Evolutionary conservation across 1,140 invertebrate genomes (phyloP).

Genomic region (Philotrypesis tridentata): DNA sequence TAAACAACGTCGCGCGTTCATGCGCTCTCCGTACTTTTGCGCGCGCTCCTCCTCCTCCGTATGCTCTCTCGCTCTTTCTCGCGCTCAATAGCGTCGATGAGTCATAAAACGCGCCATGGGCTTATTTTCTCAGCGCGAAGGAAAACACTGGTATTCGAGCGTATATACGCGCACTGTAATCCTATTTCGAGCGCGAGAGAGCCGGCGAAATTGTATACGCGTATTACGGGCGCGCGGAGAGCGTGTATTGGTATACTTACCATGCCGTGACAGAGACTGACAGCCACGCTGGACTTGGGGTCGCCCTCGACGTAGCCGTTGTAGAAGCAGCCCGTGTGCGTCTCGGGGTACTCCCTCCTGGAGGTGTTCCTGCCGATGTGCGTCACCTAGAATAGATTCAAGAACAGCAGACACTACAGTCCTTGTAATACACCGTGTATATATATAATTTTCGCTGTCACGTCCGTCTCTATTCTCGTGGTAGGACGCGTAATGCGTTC

Average conservation of each 20-base stretch:
- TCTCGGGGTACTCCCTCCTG: slow-evolving; percentile 69
- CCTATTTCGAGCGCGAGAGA: too few relatives aligned
- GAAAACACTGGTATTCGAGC: slow-evolving; percentile 31
- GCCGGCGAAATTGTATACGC: too few relatives aligned
- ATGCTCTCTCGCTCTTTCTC: background rate
- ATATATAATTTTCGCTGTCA: too few relatives aligned
- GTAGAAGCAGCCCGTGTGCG: slow-evolving; percentile 80
- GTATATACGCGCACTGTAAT: too few relatives aligned
- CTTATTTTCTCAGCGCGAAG: slow-evolving; percentile 28
- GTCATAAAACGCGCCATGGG: background rate
- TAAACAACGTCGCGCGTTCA: background rate
- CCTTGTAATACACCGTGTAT: too few relatives aligned
- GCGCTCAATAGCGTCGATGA: background rate
- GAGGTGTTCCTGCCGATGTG: slow-evolving; percentile 75
- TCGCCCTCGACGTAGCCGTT: slow-evolving; percentile 81
- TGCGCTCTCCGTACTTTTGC: background rate
- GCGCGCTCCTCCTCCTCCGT: background rate
- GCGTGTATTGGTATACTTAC: too few relatives aligned
- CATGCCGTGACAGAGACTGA: slow-evolving; percentile 86
- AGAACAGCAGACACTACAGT: too few relatives aligned
- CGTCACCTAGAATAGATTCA: slow-evolving; percentile 73
- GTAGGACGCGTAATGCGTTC: too few relatives aligned
- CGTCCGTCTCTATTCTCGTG: background rate
- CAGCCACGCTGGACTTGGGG: slow-evolving; percentile 77
- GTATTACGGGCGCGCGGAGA: background rate